A percentile compares a stretch with the other conserved stretches of the same genome.
Conservation (phyloP, 1,140 invertebrate genomes). For the Caenorhabditis brenneri region DNA sequence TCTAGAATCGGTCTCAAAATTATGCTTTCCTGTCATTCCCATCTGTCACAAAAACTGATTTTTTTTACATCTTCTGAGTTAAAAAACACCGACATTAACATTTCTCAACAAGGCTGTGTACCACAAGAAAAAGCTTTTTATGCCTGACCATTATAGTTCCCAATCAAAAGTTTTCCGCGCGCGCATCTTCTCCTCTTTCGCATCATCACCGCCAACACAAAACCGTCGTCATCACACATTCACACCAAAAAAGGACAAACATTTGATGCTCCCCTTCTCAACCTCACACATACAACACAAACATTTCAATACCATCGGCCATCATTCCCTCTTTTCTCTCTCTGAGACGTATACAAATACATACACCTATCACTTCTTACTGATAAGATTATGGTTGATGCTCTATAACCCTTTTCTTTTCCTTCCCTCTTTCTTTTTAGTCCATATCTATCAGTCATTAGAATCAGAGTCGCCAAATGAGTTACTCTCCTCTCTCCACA, state of each 20-base stretch:
- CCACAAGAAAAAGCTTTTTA: no score
- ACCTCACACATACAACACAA: constrained; percentile 30
- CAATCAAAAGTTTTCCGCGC: constrained; percentile 13
- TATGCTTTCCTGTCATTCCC: no score
- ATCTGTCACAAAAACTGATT: no score
- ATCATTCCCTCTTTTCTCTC: no score
- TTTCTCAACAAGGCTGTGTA: no score
- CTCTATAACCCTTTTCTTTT: constrained; percentile 35
- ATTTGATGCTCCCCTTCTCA: constrained; percentile 13
- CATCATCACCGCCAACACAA: neutral
- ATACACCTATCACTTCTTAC: neutral
- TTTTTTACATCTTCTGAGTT: no score
- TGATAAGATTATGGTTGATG: constrained; percentile 10
- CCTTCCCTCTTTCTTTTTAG: neutral
- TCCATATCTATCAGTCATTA: neutral
- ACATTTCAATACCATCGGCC: constrained; percentile 25
- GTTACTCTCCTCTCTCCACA: constrained; percentile 19
- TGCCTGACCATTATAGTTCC: neutral
- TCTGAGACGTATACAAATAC: constrained; percentile 40
- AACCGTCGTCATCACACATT: constrained; percentile 38
- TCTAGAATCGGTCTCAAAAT: no score
- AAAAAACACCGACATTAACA: no score
- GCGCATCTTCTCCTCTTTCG: neutral
- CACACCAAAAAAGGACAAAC: constrained; percentile 38
- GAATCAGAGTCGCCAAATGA: neutral